Base-by-base conservation (phyloP, 2,888 invertebrate genomes). In the Hoplodrina blanda region DNA sequence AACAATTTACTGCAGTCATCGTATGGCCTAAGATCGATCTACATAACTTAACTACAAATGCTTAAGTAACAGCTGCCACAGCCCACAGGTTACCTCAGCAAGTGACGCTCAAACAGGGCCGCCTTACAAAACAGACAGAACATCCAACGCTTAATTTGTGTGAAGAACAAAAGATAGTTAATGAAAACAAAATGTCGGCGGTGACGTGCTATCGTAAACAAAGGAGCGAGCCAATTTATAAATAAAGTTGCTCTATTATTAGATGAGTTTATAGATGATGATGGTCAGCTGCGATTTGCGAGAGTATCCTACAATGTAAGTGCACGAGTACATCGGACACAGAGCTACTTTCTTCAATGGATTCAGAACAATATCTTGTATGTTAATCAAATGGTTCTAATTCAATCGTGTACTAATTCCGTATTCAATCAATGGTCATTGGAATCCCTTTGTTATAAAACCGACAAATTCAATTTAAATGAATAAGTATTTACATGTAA, bases 171-270 rank as follows among this genome's bases (percentile, higher is more conserved):
- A 81, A 79, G 83, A 73, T 56, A 66, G 54, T 62, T 73, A 76
- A 80, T 76, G 65, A 73, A 62, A 82, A 85, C 79, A 84, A 79
- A 69, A 81, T 76, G 79, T 80, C 62, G 65, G 68, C 72, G 62
- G 73, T 79, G 79, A 75, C 76, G 81, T 56, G 63, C 52, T 46
- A 44, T 55, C 64, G 80, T 76, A 80, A 82, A 86, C 85, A 86
- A 82, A 77, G 70, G 74, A 53, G 70, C 62, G 57, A 57, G 64
- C 62, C 72, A 25, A 56, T 60, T 62, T 76, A 76, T 76, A 73
- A 70, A 78, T 76, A 77, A 60, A 76, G 69, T 60, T 62, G 56
- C 53, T 65, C 71, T 78, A 73, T 73, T 76, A 69, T 64, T 68
- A 80, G 75, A 76, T 41, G 46, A 59, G 74, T 71, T 67, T 62